These are phyloP conservation scores for Elmis aenea DNA, from an alignment of 2,888 invertebrate species.

Conservation along the genomic window DNA sequence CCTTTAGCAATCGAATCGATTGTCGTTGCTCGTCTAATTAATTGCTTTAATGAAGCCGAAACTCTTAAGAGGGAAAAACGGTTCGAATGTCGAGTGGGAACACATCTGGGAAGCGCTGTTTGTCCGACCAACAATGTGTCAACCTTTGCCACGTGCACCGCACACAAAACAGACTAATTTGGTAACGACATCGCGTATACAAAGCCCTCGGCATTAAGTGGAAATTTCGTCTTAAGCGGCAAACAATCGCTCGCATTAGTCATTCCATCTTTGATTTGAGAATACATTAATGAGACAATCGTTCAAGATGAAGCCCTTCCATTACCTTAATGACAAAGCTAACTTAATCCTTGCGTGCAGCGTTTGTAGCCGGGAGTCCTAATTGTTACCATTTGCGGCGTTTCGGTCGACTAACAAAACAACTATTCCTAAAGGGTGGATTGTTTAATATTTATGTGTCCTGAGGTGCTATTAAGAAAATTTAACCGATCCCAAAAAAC, in stretches of 20 bases:
- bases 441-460: conserved; percentile 20
- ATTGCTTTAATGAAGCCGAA: conserved; percentile 42
- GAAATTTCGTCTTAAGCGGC: conserved; percentile 26
- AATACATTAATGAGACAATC: conserved; percentile 47
- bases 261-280: conserved; percentile 45
- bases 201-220: conserved; percentile 23
- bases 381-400: conserved; percentile 45
- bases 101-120: conserved; percentile 1
- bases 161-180: conserved; percentile 28
- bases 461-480: too few species aligned
- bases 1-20: conserved; percentile 36
- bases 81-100: conserved; percentile 6
- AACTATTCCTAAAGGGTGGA: conserved; percentile 17
- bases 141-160: conserved; percentile 23
- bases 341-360: conserved; percentile 41
- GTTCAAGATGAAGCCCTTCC: conserved; percentile 41
- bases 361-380: conserved; percentile 36
- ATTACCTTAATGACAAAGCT: conserved; percentile 48
- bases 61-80: conserved; percentile 31
- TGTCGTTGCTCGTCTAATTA: conserved; percentile 40
- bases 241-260: conserved; percentile 43
- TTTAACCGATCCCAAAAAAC: too few species aligned
- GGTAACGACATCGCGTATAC: conserved; percentile 27
- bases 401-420: conserved; percentile 24
- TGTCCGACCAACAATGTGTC: conserved; percentile 17